These are phyloP conservation scores for Sthenelais limicola DNA, from an alignment of 2,888 invertebrate genomes.

Conservation along the genomic window DNA sequence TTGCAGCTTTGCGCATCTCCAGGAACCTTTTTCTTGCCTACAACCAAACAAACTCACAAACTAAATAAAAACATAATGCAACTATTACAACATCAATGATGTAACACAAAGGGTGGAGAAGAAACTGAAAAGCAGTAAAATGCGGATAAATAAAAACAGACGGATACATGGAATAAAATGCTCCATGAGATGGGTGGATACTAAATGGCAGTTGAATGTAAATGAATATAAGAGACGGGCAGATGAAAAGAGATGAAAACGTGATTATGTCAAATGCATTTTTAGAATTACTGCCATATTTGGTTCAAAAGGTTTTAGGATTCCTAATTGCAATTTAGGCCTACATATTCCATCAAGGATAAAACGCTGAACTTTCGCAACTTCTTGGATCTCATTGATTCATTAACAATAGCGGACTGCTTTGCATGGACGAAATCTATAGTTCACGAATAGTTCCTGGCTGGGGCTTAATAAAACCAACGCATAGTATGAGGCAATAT, in stretches of 20 bases:
- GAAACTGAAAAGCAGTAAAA: too few species aligned
- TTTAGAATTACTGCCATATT: background rate
- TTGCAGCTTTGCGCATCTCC: conserved; percentile 74
- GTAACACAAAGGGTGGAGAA: background rate
- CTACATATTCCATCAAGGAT: too few species aligned
- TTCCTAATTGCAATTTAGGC: background rate
- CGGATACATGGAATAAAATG: background rate
- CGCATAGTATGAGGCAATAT: too few species aligned
- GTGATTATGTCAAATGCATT: background rate
- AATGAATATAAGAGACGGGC: background rate
- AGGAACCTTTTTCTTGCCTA: conserved; percentile 49
- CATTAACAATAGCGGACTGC: too few species aligned
- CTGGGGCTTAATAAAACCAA: too few species aligned
- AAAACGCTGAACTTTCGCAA: too few species aligned
- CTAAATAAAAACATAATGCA: background rate
- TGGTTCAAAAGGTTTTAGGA: background rate
- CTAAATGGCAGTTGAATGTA: conserved; percentile 15
- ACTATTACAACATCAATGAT: background rate
- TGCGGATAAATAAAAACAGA: background rate
- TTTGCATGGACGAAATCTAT: too few species aligned
- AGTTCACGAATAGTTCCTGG: too few species aligned
- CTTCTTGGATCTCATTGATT: too few species aligned
- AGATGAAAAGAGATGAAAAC: background rate
- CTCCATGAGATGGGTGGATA: background rate
- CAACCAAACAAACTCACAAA: conserved; percentile 17